Percentiles rank a stretch among this genome's conserved stretches.
Evolutionary conservation across 2,113 vertebrate species (phyloP).

Genomic region (Chaetorhynchus papuensis): DNA sequence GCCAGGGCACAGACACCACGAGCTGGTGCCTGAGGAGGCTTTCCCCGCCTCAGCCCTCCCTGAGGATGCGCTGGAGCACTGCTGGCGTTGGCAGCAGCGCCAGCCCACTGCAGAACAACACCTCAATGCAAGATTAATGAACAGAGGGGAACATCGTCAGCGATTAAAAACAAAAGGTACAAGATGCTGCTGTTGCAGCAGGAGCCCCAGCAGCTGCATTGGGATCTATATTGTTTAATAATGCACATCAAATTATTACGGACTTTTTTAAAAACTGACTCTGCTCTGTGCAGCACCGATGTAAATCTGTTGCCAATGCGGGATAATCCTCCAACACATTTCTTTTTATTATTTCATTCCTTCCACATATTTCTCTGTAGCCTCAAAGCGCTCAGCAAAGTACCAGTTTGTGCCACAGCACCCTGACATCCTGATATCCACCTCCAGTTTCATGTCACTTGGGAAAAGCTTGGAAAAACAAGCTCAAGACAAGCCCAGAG

Average conservation of each 20-base stretch:
- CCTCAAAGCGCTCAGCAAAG: rapidly evolving
- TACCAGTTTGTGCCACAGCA: background rate
- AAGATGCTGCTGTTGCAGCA: background rate
- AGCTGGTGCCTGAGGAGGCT: rapidly evolving
- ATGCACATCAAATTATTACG: background rate
- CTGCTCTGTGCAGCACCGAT: background rate
- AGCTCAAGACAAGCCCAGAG: background rate
- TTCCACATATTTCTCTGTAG: rapidly evolving
- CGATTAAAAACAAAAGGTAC: background rate
- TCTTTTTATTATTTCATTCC: background rate
- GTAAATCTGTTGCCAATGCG: rapidly evolving
- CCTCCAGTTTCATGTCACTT: rapidly evolving
- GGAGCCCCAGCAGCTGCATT: background rate
- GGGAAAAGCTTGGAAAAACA: background rate
- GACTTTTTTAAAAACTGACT: background rate
- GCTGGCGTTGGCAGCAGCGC: rapidly evolving
- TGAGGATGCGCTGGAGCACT: rapidly evolving
- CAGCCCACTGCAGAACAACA: background rate
- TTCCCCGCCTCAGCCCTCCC: background rate
- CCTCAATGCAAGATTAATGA: background rate
- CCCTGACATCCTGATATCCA: rapidly evolving
- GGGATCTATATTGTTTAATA: background rate
- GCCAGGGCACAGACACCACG: background rate
- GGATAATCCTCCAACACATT: rapidly evolving
- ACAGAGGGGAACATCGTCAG: background rate